A percentile compares a stretch with the other conserved stretches of the same genome.
Conservation (phyloP, 2,113 vertebrate species). For the Chaetorhynchus papuensis region DNA sequence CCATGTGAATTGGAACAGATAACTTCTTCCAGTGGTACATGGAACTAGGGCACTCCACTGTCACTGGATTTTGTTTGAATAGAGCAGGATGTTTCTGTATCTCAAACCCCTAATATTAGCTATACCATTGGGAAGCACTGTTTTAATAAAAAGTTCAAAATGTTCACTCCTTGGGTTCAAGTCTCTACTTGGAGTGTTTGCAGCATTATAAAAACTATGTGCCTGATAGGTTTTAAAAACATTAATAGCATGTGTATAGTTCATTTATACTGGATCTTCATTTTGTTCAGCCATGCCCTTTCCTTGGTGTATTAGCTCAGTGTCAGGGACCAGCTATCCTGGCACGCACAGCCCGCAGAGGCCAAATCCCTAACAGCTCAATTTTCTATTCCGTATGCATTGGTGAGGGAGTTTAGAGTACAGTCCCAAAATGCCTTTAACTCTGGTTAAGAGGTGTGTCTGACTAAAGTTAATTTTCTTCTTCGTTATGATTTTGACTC, state of each 20-base stretch:
- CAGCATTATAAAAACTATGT: neutral
- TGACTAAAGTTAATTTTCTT: slow-evolving; percentile 49
- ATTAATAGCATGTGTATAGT: neutral
- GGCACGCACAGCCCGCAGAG: neutral
- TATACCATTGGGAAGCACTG: neutral
- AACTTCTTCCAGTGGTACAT: neutral
- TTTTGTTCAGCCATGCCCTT: neutral
- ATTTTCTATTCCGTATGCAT: rapidly evolving
- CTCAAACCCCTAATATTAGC: neutral
- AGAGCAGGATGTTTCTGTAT: neutral
- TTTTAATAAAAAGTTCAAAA: neutral
- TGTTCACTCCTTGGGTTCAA: neutral
- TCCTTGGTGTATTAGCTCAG: neutral
- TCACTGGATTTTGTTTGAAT: neutral
- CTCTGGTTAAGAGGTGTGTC: neutral
- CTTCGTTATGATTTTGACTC: slow-evolving; percentile 39
- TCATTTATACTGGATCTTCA: neutral
- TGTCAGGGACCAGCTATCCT: neutral
- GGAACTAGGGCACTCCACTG: neutral
- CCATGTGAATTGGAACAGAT: neutral
- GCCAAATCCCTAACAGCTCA: neutral
- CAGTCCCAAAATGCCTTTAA: neutral
- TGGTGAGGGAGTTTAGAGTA: neutral
- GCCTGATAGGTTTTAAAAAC: neutral
- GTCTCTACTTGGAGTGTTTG: neutral